phyloP scores from a whole-genome alignment of 2,888 invertebrate genomes.

The Cataglyphis albicans region DNA sequence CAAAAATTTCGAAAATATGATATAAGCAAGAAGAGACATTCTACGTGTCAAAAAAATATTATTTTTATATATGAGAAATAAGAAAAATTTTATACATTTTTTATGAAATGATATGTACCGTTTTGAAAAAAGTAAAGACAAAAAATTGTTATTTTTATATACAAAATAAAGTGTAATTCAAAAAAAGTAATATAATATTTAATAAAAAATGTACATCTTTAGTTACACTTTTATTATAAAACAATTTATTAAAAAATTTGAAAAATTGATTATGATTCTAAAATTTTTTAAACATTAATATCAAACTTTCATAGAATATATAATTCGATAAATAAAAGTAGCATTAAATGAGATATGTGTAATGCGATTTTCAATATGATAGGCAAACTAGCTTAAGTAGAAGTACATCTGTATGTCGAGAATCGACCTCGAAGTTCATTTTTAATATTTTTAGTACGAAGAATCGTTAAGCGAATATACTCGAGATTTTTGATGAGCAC shows the following conservation, averaged over 20 bases:
- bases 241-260: background rate
- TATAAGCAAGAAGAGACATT: background rate
- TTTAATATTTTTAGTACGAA: background rate
- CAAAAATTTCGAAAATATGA: slow-evolving; percentile 8
- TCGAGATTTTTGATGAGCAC: slow-evolving; percentile 17
- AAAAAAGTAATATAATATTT: background rate
- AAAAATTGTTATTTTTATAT: background rate
- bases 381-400: background rate
- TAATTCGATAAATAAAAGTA: background rate
- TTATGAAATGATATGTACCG: background rate
- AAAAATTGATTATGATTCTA: background rate
- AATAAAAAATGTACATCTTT: background rate
- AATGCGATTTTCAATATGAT: background rate
- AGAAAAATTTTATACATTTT: background rate
- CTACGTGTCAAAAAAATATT: background rate
- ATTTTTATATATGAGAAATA: background rate
- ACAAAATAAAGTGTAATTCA: background rate
- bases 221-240: background rate
- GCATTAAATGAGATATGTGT: background rate
- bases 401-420: background rate
- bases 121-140: background rate
- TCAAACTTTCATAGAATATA: background rate
- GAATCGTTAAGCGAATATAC: background rate
- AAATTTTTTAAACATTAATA: background rate
- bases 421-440: slow-evolving; percentile 3